phyloP scores from a whole-genome alignment of 1,140 invertebrate species.

The Diuraphis noxia region DNA sequence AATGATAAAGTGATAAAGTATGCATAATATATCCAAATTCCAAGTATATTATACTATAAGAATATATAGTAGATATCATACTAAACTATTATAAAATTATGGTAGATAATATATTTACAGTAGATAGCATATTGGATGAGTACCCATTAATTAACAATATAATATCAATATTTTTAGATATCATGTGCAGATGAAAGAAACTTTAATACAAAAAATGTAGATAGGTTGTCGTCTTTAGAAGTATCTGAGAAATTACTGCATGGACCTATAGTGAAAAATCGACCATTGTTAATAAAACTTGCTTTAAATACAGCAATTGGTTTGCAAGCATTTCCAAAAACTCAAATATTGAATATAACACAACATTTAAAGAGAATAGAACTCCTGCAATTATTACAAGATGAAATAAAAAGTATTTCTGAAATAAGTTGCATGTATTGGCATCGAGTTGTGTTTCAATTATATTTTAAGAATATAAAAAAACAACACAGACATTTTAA shows the following conservation, averaged over 20 bases:
- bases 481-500: conserved; percentile 67
- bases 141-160: too few relatives aligned
- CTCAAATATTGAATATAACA: conserved; percentile 63
- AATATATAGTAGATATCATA: too few relatives aligned
- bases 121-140: too few relatives aligned
- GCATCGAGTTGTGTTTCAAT: conserved; percentile 73
- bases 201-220: conserved; percentile 68
- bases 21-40: too few relatives aligned
- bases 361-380: conserved; percentile 68
- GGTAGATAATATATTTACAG: too few relatives aligned
- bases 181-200: conserved; percentile 65
- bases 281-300: conserved; percentile 69
- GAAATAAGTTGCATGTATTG: conserved; percentile 81
- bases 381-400: conserved; percentile 66
- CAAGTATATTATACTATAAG: too few relatives aligned
- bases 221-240: conserved; percentile 73
- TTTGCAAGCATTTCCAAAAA: conserved; percentile 63
- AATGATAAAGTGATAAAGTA: too few relatives aligned
- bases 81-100: too few relatives aligned
- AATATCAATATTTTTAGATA: conserved; percentile 59
- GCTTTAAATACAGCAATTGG: conserved; percentile 70
- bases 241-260: conserved; percentile 73
- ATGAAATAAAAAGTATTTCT: conserved; percentile 67
- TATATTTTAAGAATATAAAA: conserved; percentile 75
- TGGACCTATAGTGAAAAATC: conserved; percentile 70